phyloP scores from a whole-genome alignment of 2,888 invertebrate genomes.

The Thecophora atra region DNA sequence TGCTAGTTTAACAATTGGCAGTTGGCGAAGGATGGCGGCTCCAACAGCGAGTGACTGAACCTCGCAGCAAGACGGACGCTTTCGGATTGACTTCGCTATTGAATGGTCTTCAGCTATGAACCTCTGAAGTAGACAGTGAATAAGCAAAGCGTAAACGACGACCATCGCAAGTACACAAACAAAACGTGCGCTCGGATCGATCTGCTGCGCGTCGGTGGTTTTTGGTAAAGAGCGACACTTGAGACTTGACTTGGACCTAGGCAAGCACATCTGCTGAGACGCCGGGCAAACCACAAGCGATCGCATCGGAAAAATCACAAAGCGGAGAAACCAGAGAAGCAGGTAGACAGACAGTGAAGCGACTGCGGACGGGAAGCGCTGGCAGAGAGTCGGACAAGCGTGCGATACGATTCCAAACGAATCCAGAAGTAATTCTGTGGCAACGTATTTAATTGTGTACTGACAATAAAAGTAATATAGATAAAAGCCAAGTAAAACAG shows the following conservation, averaged over 20 bases:
- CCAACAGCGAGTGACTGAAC: constrained; percentile 29
- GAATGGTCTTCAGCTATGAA: constrained; percentile 33
- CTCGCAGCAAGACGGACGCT: constrained; percentile 40
- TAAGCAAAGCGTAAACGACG: constrained; percentile 12
- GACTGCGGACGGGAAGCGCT: background rate
- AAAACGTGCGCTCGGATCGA: background rate
- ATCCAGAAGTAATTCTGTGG: too few species aligned
- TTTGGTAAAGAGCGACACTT: constrained; percentile 16
- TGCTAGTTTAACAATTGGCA: background rate
- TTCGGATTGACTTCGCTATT: constrained; percentile 35
- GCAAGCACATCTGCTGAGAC: too few species aligned
- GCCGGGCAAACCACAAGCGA: background rate
- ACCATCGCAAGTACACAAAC: background rate
- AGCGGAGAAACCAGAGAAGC: background rate
- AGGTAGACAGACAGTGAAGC: background rate
- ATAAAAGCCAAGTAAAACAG: too few species aligned
- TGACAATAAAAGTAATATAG: too few species aligned
- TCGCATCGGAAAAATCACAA: background rate
- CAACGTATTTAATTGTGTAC: too few species aligned
- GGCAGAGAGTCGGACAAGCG: too few species aligned
- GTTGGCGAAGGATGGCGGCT: background rate
- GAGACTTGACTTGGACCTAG: constrained; percentile 5
- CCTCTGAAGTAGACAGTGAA: constrained; percentile 22
- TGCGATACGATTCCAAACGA: too few species aligned
- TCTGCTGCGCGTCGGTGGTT: constrained; percentile 10